phyloP scores from a whole-genome alignment of 2,113 vertebrate genomes.

The Microtus pennsylvanicus region DNA sequence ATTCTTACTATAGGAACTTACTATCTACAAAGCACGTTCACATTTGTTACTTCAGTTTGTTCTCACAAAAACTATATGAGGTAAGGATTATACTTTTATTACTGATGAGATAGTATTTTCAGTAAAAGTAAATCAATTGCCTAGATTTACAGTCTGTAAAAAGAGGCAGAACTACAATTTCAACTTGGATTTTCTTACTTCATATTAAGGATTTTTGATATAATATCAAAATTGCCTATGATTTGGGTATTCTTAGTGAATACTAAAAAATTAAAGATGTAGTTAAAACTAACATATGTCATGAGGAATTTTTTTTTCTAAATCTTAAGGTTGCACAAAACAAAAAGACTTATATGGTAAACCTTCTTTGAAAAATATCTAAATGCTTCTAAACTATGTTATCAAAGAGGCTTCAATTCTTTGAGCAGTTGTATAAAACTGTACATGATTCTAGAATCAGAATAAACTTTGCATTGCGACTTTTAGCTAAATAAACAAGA shows the following conservation, averaged over 20 bases:
- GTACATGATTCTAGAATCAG: constrained; percentile 20
- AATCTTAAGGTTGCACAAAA: not conserved
- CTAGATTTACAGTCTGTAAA: not conserved
- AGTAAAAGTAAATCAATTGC: not conserved
- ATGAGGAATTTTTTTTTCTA: not conserved
- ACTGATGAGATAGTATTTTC: constrained; percentile 15
- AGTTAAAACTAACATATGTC: constrained; percentile 13
- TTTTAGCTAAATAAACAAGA: constrained; percentile 41
- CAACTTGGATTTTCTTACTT: constrained; percentile 1
- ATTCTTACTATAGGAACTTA: not conserved
- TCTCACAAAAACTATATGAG: not conserved
- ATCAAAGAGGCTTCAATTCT: constrained; percentile 23
- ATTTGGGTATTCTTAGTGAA: constrained; percentile 29
- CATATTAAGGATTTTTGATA: not conserved
- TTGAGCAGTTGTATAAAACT: constrained; percentile 8
- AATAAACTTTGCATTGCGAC: not conserved
- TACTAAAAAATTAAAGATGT: constrained; percentile 1
- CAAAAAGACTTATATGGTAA: constrained; percentile 25
- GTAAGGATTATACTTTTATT: not conserved
- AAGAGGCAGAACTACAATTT: not conserved
- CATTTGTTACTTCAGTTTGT: constrained; percentile 48
- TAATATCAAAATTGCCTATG: not conserved
- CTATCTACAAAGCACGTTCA: not conserved
- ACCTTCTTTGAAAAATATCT: constrained; percentile 3
- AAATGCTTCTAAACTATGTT: constrained; percentile 37